Conservation (phyloP, 2,113 vertebrate genomes). For the Fulmarus glacialis region DNA sequence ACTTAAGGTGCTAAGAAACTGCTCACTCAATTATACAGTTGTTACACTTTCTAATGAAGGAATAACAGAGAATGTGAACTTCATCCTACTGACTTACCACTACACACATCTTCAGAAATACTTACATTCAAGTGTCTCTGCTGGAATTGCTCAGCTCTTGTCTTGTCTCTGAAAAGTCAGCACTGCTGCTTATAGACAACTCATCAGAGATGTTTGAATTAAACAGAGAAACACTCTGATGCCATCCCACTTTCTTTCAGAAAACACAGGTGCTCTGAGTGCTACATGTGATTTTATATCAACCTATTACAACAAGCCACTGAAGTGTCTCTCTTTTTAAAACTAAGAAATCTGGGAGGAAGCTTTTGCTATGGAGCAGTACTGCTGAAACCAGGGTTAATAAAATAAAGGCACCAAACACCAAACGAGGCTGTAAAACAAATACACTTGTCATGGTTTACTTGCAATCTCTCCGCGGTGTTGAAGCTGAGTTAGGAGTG, state of each 20-base stretch:
- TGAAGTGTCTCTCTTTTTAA: not conserved
- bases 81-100: not conserved
- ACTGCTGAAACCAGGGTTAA: not conserved
- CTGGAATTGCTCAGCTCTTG: not conserved
- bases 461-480: fast-evolving
- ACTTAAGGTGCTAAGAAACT: not conserved
- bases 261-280: not conserved
- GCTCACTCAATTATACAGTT: not conserved
- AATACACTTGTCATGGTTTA: not conserved
- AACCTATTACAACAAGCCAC: not conserved
- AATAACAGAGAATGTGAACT: not conserved
- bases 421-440: not conserved
- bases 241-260: not conserved
- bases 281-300: not conserved
- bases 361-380: not conserved
- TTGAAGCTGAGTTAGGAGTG: not conserved
- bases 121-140: not conserved
- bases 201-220: not conserved
- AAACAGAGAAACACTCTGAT: not conserved
- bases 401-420: not conserved
- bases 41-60: not conserved
- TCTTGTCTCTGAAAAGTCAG: not conserved
- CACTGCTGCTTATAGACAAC: not conserved
- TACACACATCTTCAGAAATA: not conserved
- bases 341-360: not conserved